These are phyloP conservation scores for Eulemur rufifrons DNA, from an alignment of 2,113 vertebrate species.

Conservation along the genomic window DNA sequence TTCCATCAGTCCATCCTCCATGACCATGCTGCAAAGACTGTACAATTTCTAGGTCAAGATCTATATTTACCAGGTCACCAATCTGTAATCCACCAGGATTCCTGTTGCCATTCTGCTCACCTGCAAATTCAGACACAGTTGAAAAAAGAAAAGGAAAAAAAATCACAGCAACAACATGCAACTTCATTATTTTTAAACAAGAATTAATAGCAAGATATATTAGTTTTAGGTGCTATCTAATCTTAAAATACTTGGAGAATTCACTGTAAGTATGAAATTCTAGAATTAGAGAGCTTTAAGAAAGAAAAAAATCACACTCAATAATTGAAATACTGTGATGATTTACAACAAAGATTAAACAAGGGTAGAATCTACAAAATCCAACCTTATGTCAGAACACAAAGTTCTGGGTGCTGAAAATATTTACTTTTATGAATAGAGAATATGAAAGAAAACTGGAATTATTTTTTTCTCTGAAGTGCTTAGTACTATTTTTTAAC, in stretches of 20 bases:
- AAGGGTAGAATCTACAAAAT: not conserved
- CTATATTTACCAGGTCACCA: conserved; percentile 98
- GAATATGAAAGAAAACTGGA: not conserved
- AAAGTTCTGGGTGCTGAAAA: not conserved
- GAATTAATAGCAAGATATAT: not conserved
- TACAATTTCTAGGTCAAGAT: conserved; percentile 98
- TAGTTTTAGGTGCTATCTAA: not conserved
- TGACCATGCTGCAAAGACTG: conserved; percentile 99
- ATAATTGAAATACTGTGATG: not conserved
- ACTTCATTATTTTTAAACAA: not conserved
- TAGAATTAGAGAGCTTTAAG: not conserved
- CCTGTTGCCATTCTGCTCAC: conserved; percentile 98
- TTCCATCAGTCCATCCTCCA: conserved; percentile 98
- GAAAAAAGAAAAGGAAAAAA: not conserved
- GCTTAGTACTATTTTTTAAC: conserved; percentile 15
- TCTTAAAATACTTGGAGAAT: conserved; percentile 34
- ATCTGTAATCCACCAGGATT: conserved; percentile 98
- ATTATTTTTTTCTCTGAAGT: not conserved
- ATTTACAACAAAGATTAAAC: not conserved
- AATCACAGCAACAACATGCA: not conserved
- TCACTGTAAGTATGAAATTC: not conserved
- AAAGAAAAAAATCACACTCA: not conserved
- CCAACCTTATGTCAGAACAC: not conserved
- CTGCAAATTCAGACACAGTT: conserved; percentile 79
- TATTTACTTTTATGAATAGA: not conserved